Percentiles rank a stretch among this genome's conserved stretches.
These are phyloP conservation scores for Pagetopsis macropterus DNA, from an alignment of 2,797 vertebrate genomes.

Conservation along the genomic window DNA sequence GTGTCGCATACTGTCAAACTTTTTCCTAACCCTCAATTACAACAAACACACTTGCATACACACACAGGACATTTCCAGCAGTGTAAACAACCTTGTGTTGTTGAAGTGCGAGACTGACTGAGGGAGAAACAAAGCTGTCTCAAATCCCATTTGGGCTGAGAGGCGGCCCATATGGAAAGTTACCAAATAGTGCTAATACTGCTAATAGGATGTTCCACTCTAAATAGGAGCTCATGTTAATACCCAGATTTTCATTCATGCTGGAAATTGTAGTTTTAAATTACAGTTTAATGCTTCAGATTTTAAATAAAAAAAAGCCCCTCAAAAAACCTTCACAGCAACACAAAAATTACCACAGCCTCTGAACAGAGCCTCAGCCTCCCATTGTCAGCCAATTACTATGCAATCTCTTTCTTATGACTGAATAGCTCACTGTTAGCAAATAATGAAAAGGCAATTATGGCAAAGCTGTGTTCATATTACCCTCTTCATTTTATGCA, in stretches of 20 bases:
- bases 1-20: slow-evolving; percentile 57
- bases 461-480: slow-evolving; percentile 96
- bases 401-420: slow-evolving; percentile 97
- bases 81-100: slow-evolving; percentile 80
- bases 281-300: slow-evolving; percentile 98
- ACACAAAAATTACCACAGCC: slow-evolving; percentile 92
- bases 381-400: slow-evolving; percentile 99
- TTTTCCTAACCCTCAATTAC: slow-evolving; percentile 59
- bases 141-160: slow-evolving; percentile 89
- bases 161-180: slow-evolving; percentile 91
- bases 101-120: slow-evolving; percentile 77
- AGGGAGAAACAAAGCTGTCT: slow-evolving; percentile 88
- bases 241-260: slow-evolving; percentile 90
- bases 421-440: slow-evolving; percentile 99
- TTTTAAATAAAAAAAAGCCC: slow-evolving; percentile 95
- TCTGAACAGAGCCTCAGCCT: slow-evolving; percentile 92
- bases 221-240: slow-evolving; percentile 90
- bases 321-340: slow-evolving; percentile 86
- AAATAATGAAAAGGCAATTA: slow-evolving; percentile 99
- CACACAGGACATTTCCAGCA: slow-evolving; percentile 63
- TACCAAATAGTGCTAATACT: slow-evolving; percentile 92
- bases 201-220: slow-evolving; percentile 92
- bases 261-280: slow-evolving; percentile 93
- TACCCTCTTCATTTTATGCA: slow-evolving; percentile 98
- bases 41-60: slow-evolving; percentile 57